Evolutionary conservation across 2,797 vertebrate species (phyloP), one percentile per base, ranked within the genome.

Genomic region (Myripristis murdjan): DNA sequence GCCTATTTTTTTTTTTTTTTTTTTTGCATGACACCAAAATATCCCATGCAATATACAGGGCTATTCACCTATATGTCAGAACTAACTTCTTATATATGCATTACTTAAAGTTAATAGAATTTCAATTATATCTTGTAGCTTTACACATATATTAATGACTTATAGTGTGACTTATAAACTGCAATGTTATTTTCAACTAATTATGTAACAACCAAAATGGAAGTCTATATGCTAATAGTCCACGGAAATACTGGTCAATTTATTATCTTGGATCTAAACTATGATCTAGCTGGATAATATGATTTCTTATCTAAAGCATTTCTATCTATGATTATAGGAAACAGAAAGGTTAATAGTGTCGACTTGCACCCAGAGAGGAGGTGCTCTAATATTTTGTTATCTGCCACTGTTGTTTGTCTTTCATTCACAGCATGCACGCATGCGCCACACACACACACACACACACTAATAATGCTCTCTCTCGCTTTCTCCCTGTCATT

Each of bases 81-180:
- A 84, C 75, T 84, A 86, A 81, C 48, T 88, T 75, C 79, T 88
- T 79, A 87, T 84, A 90, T 83, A 89, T 75, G 83, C 71, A 81
- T 85, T 73, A 84, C 67, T 91, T 92, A 90, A 86, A 87, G 73
- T 90, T 90, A 90, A 92, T 91, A 92, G 68, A 85, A 80, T 91
- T 92, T 88, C 62, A 87, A 88, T 92, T 90, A 89, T 91, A 91
- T 90, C 73, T 88, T 81, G 81, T 70, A 70, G 79, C 73, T 88
- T 90, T 83, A 90, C 55, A 86, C 89, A 93, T 92, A 92, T 93
- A 93, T 93, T 93, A 93, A 91, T 88, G 84, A 89, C 88, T 90
- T 91, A 86, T 87, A 87, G 86, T 91, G 92, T 90, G 73, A 91
- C 88, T 88, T 83, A 84, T 87, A 83, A 85, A 85, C 64, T 82